Percentiles rank a stretch among this genome's conserved stretches.
phyloP scores from a whole-genome alignment of 2,797 vertebrate genomes.

The Poecilia velifera region DNA sequence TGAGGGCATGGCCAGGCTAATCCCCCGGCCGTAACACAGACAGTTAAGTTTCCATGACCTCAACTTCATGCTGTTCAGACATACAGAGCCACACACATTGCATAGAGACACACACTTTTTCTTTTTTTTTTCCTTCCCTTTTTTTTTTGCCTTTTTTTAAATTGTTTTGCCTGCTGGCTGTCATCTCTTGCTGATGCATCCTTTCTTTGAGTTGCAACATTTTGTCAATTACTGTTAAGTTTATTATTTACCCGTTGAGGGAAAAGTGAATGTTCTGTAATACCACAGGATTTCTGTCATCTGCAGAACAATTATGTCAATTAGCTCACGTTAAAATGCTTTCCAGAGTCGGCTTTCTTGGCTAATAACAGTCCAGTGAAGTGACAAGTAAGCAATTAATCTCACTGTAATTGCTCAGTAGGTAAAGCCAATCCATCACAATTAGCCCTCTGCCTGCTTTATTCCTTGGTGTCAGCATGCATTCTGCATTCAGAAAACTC shows the following conservation, averaged over 20 bases:
- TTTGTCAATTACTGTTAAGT: slow-evolving; percentile 62
- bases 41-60: slow-evolving; percentile 77
- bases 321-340: slow-evolving; percentile 70
- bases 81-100: slow-evolving; percentile 19
- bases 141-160: slow-evolving; percentile 5
- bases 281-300: slow-evolving; percentile 67
- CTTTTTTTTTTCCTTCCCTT: neutral
- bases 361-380: slow-evolving; percentile 71
- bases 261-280: slow-evolving; percentile 48
- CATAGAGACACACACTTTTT: slow-evolving; percentile 10
- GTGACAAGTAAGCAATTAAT: slow-evolving; percentile 75
- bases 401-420: slow-evolving; percentile 69
- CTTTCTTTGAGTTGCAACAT: slow-evolving; percentile 38
- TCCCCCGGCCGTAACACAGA: slow-evolving; percentile 64
- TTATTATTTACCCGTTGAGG: slow-evolving; percentile 62
- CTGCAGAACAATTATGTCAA: slow-evolving; percentile 69
- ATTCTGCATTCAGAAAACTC: slow-evolving; percentile 44
- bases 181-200: slow-evolving; percentile 28
- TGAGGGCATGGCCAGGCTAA: slow-evolving; percentile 69
- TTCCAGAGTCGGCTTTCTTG: slow-evolving; percentile 63
- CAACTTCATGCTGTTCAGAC: slow-evolving; percentile 62
- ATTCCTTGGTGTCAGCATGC: slow-evolving; percentile 22
- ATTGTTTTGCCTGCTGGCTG: slow-evolving; percentile 29
- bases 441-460: slow-evolving; percentile 18
- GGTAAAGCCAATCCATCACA: slow-evolving; percentile 64